Percentiles rank a stretch among this genome's conserved stretches.
phyloP scores from a whole-genome alignment of 2,113 vertebrate species.

The Bambusicola thoracicus region DNA sequence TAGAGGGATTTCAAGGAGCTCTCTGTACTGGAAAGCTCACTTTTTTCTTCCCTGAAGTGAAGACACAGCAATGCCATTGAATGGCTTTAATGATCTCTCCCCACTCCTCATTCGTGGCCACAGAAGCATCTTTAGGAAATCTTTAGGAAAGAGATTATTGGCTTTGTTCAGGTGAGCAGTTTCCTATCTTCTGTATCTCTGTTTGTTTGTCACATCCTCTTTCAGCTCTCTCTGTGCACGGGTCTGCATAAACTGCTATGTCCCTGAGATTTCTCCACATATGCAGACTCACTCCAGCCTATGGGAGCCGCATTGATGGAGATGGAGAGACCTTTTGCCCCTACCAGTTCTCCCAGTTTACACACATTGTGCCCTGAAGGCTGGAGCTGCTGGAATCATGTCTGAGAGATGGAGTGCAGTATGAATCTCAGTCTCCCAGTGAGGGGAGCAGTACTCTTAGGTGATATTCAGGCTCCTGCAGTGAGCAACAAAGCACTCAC shows the following conservation, averaged over 20 bases:
- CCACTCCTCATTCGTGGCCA: neutral
- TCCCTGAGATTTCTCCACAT: fast-evolving
- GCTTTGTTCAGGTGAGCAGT: neutral
- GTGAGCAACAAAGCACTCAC: neutral
- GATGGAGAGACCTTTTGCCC: neutral
- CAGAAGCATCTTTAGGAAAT: neutral
- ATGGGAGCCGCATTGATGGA: neutral
- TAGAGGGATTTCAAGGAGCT: neutral
- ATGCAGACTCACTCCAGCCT: fast-evolving
- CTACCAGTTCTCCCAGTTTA: neutral
- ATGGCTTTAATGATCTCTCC: neutral
- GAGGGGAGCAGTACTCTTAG: fast-evolving
- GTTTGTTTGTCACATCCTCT: neutral
- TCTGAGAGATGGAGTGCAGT: neutral
- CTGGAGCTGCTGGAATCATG: neutral
- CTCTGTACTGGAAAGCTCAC: neutral
- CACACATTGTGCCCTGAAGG: neutral
- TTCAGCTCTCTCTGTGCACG: neutral
- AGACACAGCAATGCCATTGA: neutral
- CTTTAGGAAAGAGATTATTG: neutral
- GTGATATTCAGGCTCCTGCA: neutral
- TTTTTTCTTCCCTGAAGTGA: neutral
- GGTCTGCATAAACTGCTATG: neutral
- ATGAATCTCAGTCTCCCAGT: neutral
- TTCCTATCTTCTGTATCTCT: neutral